phyloP scores from a whole-genome alignment of 92 coral and sea anemone genomes.

The Phenganax subtilis region DNA sequence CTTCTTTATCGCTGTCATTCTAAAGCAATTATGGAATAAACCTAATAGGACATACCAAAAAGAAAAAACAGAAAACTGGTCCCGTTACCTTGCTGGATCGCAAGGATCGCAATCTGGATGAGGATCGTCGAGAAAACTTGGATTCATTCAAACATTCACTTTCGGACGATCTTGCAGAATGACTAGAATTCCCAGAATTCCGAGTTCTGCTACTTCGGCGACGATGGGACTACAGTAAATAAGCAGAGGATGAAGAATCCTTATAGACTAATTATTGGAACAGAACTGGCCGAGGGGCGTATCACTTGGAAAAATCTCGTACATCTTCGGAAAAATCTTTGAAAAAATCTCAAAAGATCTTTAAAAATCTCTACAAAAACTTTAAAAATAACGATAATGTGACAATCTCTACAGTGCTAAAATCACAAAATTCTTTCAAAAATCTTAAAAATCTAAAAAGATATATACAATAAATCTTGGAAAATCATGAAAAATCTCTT shows the following conservation, averaged over 20 bases:
- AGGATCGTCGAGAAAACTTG: slow-evolving; percentile 5
- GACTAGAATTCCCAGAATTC: slow-evolving; percentile 24
- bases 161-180: slow-evolving; percentile 20
- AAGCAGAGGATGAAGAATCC: neutral
- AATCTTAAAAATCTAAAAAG: too few species aligned
- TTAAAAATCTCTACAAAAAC: neutral
- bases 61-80: neutral
- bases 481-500: too few species aligned
- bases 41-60: neutral
- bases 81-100: slow-evolving; percentile 26
- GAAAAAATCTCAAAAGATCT: too few species aligned
- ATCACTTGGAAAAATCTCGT: too few species aligned
- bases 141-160: slow-evolving; percentile 6
- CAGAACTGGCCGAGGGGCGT: neutral
- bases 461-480: too few species aligned
- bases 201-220: slow-evolving; percentile 26
- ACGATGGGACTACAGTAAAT: neutral
- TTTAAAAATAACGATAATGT: too few species aligned
- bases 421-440: too few species aligned
- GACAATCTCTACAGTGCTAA: neutral
- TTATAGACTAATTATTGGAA: neutral
- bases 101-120: slow-evolving; percentile 27
- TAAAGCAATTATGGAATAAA: neutral
- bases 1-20: slow-evolving; percentile 50
- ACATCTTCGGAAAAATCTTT: too few species aligned